phyloP scores from a whole-genome alignment of 2,888 invertebrate genomes.

The Platynereis dumerilii region DNA sequence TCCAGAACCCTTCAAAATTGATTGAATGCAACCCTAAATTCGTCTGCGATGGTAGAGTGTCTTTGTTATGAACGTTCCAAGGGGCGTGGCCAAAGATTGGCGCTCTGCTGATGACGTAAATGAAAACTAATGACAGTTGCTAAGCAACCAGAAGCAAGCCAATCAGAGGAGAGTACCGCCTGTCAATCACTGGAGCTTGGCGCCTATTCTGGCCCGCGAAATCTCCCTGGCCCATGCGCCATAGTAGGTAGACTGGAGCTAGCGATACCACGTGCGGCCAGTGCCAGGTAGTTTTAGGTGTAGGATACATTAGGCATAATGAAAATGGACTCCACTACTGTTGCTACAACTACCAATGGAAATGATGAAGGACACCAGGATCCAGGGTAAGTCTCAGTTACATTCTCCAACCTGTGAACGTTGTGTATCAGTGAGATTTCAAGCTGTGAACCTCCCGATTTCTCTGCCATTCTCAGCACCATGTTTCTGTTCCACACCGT shows the following conservation, averaged over 20 bases:
- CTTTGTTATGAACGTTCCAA: constrained; percentile 12
- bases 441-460: too few relatives aligned
- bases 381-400: constrained; percentile 76
- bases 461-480: too few relatives aligned
- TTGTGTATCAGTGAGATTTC: too few relatives aligned
- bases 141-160: constrained; percentile 31
- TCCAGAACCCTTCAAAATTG: too few relatives aligned
- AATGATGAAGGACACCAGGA: constrained; percentile 87
- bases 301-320: constrained; percentile 40
- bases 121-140: constrained; percentile 14
- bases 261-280: neutral
- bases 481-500: neutral
- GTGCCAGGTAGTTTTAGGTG: constrained; percentile 19
- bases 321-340: constrained; percentile 54
- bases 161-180: constrained; percentile 38
- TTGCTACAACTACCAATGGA: constrained; percentile 46
- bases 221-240: constrained; percentile 47
- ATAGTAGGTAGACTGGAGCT: constrained; percentile 21
- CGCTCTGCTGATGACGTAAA: constrained; percentile 27
- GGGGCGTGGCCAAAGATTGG: neutral
- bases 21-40: neutral
- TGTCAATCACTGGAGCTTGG: constrained; percentile 51
- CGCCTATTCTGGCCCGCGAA: constrained; percentile 50
- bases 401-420: neutral
- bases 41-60: neutral